A percentile compares a stretch with the other conserved stretches of the same genome.
phyloP scores from a whole-genome alignment of 2,888 invertebrate species.

The Gymnocheta viridis region DNA sequence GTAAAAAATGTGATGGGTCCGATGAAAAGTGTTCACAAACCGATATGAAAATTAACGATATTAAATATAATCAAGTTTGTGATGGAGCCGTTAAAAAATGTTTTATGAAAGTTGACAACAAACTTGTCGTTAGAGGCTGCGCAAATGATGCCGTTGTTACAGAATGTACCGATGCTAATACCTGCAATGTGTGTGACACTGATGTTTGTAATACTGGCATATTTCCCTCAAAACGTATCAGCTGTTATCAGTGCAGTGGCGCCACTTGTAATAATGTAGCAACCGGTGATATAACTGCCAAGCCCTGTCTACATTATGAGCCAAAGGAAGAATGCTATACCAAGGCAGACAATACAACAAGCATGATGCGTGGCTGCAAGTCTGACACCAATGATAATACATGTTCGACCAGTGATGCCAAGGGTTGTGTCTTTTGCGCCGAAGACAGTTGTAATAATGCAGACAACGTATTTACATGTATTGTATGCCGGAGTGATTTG shows the following conservation, averaged over 20 bases:
- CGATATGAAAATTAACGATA: slow-evolving; percentile 17
- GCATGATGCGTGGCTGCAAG: slow-evolving; percentile 74
- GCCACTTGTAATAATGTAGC: slow-evolving; percentile 67
- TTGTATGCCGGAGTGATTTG: slow-evolving; percentile 73
- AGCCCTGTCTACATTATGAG: slow-evolving; percentile 70
- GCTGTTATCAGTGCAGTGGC: slow-evolving; percentile 73
- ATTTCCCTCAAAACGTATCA: slow-evolving; percentile 70
- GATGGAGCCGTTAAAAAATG: slow-evolving; percentile 69
- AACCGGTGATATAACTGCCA: not conserved
- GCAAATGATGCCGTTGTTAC: slow-evolving; percentile 36
- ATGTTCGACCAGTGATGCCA: slow-evolving; percentile 63
- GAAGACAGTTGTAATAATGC: slow-evolving; percentile 69
- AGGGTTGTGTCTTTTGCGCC: slow-evolving; percentile 70
- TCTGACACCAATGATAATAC: slow-evolving; percentile 68
- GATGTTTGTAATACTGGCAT: slow-evolving; percentile 72
- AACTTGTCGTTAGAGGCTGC: slow-evolving; percentile 72
- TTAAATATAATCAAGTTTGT: slow-evolving; percentile 71
- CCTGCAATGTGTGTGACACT: slow-evolving; percentile 64
- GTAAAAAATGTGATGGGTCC: slow-evolving; percentile 72
- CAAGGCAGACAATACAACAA: slow-evolving; percentile 55
- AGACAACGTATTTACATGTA: slow-evolving; percentile 69
- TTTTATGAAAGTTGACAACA: slow-evolving; percentile 66
- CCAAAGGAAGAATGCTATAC: slow-evolving; percentile 73
- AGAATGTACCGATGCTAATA: slow-evolving; percentile 33
- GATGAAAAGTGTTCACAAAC: slow-evolving; percentile 72